These are phyloP conservation scores for Etheostoma cragini DNA, from an alignment of 2,113 vertebrate species.

Conservation along the genomic window DNA sequence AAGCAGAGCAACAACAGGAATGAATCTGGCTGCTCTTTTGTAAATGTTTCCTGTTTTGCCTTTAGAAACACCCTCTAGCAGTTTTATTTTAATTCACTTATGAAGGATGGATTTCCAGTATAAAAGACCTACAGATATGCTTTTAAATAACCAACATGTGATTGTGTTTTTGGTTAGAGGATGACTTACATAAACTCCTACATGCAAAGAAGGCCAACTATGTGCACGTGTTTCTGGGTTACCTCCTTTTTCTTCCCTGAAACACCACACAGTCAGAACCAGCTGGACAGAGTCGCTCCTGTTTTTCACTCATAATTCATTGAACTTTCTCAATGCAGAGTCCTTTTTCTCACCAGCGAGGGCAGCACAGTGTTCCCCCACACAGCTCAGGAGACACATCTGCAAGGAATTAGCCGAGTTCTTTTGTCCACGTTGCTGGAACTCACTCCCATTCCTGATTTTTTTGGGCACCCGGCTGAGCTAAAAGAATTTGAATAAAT, in stretches of 20 bases:
- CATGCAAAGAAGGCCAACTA: slow-evolving; percentile 67
- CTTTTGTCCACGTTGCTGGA: slow-evolving; percentile 81
- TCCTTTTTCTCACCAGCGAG: slow-evolving; percentile 24
- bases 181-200: slow-evolving; percentile 33
- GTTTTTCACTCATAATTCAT: slow-evolving; percentile 69
- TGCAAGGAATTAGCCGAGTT: slow-evolving; percentile 83
- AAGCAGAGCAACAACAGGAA: background rate
- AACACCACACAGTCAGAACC: slow-evolving; percentile 68
- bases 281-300: slow-evolving; percentile 67
- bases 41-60: slow-evolving; percentile 48
- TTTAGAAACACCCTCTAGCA: background rate
- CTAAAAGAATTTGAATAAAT: slow-evolving; percentile 58
- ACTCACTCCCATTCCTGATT: slow-evolving; percentile 61
- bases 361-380: slow-evolving; percentile 59
- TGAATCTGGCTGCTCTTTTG: slow-evolving; percentile 4
- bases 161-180: slow-evolving; percentile 26
- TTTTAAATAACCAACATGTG: background rate
- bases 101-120: background rate
- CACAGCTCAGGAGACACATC: slow-evolving; percentile 72
- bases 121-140: background rate
- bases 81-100: slow-evolving; percentile 4
- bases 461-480: slow-evolving; percentile 30
- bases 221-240: slow-evolving; percentile 49
- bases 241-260: slow-evolving; percentile 33
- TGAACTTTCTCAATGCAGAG: slow-evolving; percentile 45